These are phyloP conservation scores for Adineta ricciae DNA, from an alignment of 2,888 invertebrate species.

Conservation along the genomic window DNA sequence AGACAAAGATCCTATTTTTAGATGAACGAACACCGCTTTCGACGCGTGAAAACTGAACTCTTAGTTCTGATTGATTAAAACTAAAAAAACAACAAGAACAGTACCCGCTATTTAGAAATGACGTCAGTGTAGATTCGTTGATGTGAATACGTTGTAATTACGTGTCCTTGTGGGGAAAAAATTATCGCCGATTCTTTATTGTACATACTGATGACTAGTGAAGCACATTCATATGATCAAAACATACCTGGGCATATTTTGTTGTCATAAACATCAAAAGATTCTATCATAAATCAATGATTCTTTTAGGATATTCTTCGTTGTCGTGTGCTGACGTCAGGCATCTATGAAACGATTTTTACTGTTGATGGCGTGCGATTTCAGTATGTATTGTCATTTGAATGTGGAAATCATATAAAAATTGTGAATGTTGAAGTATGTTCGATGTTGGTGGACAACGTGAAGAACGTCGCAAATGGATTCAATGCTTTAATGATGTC, in stretches of 20 bases:
- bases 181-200: no score
- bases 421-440: constrained; percentile 61
- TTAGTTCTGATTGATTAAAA: no score
- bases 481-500: constrained; percentile 99
- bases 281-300: no score
- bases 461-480: constrained; percentile 99
- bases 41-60: no score
- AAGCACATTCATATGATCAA: no score
- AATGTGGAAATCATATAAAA: background rate
- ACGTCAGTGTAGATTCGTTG: background rate
- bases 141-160: background rate
- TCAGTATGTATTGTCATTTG: constrained; percentile 60
- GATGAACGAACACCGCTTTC: no score
- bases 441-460: constrained; percentile 99
- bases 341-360: constrained; percentile 99
- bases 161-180: no score
- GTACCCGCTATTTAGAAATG: no score
- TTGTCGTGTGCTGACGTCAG: constrained; percentile 99
- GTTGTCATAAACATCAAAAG: no score
- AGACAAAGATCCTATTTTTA: no score
- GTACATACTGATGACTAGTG: no score
- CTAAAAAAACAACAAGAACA: background rate
- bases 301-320: constrained; percentile 81
- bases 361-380: constrained; percentile 99
- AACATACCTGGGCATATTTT: no score